Evolutionary conservation across 1,140 invertebrate species (phyloP), one percentile per base, ranked within the genome.

Genomic region (Steinernema khuongi): DNA sequence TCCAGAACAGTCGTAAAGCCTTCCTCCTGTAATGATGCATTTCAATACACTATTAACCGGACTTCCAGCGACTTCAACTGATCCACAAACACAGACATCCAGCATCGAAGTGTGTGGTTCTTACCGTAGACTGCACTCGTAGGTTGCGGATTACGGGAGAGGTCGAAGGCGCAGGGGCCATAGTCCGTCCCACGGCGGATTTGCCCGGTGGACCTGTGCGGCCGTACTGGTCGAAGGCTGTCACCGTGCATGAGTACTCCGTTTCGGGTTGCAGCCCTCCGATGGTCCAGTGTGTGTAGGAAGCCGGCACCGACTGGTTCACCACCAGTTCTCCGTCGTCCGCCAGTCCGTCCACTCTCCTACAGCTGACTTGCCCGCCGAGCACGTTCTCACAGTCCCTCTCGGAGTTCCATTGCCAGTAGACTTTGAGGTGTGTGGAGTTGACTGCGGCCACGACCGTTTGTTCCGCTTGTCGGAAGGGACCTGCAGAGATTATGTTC

Each of bases 1-100:
- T 75, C 74, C 7, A 75, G 32, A 26, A 75, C 60, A 1, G 74
- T 75, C 22, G 74, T 75, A 43, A 66, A 75, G 29, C 60, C 66
- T 19, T 75, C 44, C 26, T 68, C 72, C 66, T 75, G 31, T 60
- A 66, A 72, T 36, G 68, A 18, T 69, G 4, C 68, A 7, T 4
- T 32, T 4, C 11, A 69, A 7, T 18, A 69, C n/a, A 4, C 30
- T n/a, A 31, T 36, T 22, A 30, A 18, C 14, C 30, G 68, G 11
- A n/a, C 41, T 33, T 7, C 68, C 68, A n/a, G 31, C 30, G 7
- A n/a, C n/a, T n/a, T n/a, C n/a, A n/a, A n/a, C n/a, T 69, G 71
- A 2, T 22, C 66, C 70, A 11, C 28, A 71, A 67, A 22, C 26
- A 71, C 68, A 71, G 14, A 67, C 14, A 1, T 71, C 4, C 26